Base-by-base conservation (phyloP, 2,888 invertebrate species). In the Ectropis crepuscularia region DNA sequence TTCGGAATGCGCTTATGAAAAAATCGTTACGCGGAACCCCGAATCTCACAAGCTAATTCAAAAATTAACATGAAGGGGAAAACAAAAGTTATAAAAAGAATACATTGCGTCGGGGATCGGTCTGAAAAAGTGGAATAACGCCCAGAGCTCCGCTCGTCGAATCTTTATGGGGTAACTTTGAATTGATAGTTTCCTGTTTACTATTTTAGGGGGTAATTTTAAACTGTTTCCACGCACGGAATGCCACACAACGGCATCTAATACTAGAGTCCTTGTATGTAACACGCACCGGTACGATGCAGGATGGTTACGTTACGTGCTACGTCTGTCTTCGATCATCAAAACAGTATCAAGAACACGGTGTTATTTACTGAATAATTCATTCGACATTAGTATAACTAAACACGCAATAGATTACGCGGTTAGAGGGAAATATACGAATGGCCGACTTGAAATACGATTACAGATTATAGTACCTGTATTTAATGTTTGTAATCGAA, bases 141-240 rank as follows among this genome's bases (percentile, higher is more conserved):
- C 81, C 77, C 80, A 74, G 74, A 78, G 82, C 75, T 83, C 78
- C 79, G 78, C 82, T 88, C 84, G 83, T 85, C 84, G 85, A 86
- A 86, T 86, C 81, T 88, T 89, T 87, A 89, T 89, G 87, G 86
- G 81, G 74, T 85, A 90, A 89, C 85, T 89, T 90, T 75, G 83
- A 87, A 89, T 87, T 86, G 87, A 87, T 88, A 84, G 86, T 86
- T 89, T 87, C 85, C 85, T 86, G 87, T 87, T 87, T 83, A 84
- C 84, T 86, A 85, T 86, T 86, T 86, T 86, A 74, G 81, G 63
- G 83, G 81, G 78, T 83, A 46, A 83, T 86, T 87, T 86, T 81
- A 86, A 87, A 86, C 83, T 82, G 86, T 86, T 85, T 85, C 83
- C 87, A 90, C 89, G 88, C 90, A 85, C 82, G 80, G 75, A 86